These are phyloP conservation scores for Phycodurus eques DNA, from an alignment of 2,113 vertebrate genomes.

Conservation along the genomic window DNA sequence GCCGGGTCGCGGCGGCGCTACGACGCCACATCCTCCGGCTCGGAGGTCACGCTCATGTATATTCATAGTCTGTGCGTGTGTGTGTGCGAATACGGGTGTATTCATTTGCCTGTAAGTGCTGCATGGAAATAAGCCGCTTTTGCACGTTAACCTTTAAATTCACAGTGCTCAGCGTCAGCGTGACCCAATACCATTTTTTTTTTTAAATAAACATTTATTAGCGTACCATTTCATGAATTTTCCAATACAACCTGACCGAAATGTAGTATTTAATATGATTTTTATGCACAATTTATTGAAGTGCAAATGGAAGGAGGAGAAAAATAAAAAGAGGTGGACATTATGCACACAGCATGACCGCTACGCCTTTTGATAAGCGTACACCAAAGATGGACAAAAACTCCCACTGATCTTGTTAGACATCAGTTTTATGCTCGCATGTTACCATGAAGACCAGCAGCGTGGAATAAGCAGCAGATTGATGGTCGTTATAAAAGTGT, in stretches of 20 bases:
- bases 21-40: background rate
- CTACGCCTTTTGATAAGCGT: conserved; percentile 27
- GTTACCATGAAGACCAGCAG: conserved; percentile 1
- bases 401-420: conserved; percentile 6
- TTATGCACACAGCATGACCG: conserved; percentile 37
- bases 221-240: background rate
- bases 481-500: no score
- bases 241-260: background rate
- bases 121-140: background rate
- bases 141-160: background rate
- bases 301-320: background rate
- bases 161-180: background rate
- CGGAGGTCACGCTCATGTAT: background rate
- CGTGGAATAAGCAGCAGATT: no score
- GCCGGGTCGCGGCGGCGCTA: background rate
- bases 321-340: background rate
- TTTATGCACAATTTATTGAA: background rate
- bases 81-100: background rate
- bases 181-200: background rate
- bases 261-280: background rate
- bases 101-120: background rate
- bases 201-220: background rate
- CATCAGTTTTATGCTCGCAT: conserved; percentile 17
- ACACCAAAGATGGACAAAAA: conserved; percentile 38
- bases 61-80: background rate